Percentiles rank a stretch among this genome's conserved stretches.
phyloP scores from a whole-genome alignment of 2,113 vertebrate genomes.

The Onychostoma macrolepis region DNA sequence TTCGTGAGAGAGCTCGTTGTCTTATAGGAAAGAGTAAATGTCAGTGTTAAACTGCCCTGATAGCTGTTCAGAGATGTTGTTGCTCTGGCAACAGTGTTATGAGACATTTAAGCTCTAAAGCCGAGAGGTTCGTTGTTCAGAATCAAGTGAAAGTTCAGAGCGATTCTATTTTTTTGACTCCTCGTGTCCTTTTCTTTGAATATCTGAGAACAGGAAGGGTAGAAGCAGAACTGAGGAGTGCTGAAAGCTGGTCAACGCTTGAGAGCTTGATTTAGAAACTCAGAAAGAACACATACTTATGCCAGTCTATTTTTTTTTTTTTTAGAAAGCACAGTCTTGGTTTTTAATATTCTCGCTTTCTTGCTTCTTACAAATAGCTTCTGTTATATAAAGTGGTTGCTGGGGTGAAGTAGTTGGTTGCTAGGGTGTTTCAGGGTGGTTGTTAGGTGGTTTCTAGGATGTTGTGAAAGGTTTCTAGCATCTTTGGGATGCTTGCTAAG shows the following conservation, averaged over 20 bases:
- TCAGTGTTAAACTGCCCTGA: constrained; percentile 19
- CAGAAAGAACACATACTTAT: background rate
- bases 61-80: constrained; percentile 7
- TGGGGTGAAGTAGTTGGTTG: background rate
- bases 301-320: background rate
- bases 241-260: background rate
- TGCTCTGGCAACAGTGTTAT: constrained; percentile 9
- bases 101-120: background rate
- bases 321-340: background rate
- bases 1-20: constrained; percentile 38
- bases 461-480: too few species aligned
- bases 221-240: background rate
- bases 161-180: background rate
- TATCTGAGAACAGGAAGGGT: background rate
- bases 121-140: background rate
- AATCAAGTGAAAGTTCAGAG: background rate
- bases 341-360: background rate
- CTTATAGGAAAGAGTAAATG: constrained; percentile 39
- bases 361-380: background rate
- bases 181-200: background rate
- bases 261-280: constrained; percentile 10
- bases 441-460: too few species aligned
- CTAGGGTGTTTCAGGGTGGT: too few species aligned
- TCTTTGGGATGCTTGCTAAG: too few species aligned
- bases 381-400: background rate